These are phyloP conservation scores for Onychomys torridus DNA, from an alignment of 2,797 vertebrate species.

Conservation along the genomic window DNA sequence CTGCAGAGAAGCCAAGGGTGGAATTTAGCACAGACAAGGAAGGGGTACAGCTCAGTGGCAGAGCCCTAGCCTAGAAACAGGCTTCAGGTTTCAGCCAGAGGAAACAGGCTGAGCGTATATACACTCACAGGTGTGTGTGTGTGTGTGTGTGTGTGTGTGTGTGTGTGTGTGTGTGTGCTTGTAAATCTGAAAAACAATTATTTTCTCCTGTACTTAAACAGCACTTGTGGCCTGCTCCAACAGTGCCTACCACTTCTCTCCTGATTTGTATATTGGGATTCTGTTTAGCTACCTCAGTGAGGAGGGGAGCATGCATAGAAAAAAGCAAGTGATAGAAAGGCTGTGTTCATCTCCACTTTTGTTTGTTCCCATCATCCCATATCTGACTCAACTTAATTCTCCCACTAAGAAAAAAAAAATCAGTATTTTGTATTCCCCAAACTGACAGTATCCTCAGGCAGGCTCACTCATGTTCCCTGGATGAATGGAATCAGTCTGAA, in stretches of 20 bases:
- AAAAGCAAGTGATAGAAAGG: slow-evolving; percentile 54
- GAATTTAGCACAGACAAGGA: background rate
- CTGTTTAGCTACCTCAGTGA: background rate
- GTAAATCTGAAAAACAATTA: background rate
- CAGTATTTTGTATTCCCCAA: slow-evolving; percentile 67
- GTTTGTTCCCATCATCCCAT: slow-evolving; percentile 49
- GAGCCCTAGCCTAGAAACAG: background rate
- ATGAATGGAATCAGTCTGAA: slow-evolving; percentile 33
- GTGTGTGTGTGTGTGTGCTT: no score
- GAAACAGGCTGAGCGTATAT: background rate
- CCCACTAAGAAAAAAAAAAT: slow-evolving; percentile 78
- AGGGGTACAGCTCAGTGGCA: background rate
- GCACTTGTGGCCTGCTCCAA: background rate
- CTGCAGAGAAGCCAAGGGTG: background rate
- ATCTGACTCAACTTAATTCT: slow-evolving; percentile 75
- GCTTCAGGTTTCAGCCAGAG: background rate
- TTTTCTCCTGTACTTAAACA: background rate
- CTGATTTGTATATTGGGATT: background rate
- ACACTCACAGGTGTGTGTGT: background rate
- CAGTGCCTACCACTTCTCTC: background rate
- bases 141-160: no score
- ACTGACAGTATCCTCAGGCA: slow-evolving; percentile 73
- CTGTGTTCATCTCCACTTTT: slow-evolving; percentile 56
- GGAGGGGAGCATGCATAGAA: background rate
- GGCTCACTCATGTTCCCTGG: slow-evolving; percentile 79